Evolutionary conservation across 2,888 invertebrate species (phyloP), one percentile per base, ranked within the genome.

Genomic region (Nomada fucata): DNA sequence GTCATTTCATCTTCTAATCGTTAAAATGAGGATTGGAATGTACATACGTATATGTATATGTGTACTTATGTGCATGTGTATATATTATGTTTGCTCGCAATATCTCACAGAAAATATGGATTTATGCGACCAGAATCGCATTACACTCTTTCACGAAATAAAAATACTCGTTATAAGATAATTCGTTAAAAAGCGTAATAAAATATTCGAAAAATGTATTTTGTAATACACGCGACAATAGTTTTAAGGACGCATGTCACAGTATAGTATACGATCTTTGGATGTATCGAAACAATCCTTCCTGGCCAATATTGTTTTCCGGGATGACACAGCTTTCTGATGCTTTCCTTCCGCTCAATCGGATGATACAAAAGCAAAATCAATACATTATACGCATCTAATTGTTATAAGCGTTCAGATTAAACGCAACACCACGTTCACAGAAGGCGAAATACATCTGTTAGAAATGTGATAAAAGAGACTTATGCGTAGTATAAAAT

Each of bases 111-210:
- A 59, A 59, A 15, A 73, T 26, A 57, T 11, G 23, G 23, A 36
- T 15, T 36, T 23, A 10, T 57, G 11, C 9, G n/a, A 53, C 20
- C 18, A 2, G 61, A 63, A 82, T 50, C 60, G 29, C 23, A 74
- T 69, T 3, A 52, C 68, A 80, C 79, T 83, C 82, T 85, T 87
- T 20, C 29, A 69, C 64, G 68, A 50, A 47, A 71, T 61, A 76
- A 50, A 71, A 78, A 76, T 81, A 72, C 42, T 68, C 52, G 11
- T 59, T 81, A 79, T 73, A 83, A 83, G 81, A 81, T 29, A 64
- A 77, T 70, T 79, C 80, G 55, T 50, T 67, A 63, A 29, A 50
- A 85, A 76, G 71, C 50, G 65, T 61, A 20, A 11, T 47, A 67
- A 11, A 67, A 44, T 69, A 61, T 70, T 71, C 70, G 18, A 18